phyloP scores from a whole-genome alignment of 2,113 vertebrate genomes.

The Neofelis nebulosa region DNA sequence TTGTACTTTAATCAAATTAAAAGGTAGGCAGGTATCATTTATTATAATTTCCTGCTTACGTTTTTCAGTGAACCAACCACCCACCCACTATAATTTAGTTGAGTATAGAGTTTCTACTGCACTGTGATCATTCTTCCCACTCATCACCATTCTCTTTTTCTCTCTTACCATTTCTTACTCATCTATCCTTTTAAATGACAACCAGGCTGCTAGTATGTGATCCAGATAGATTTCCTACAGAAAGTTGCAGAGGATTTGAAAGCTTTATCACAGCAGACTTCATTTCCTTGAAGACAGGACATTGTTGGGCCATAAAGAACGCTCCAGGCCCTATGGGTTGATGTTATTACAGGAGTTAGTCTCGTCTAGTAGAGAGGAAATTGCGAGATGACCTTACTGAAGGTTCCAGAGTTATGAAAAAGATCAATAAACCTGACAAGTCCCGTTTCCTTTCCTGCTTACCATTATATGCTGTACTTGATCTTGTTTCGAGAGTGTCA shows the following conservation, averaged over 20 bases:
- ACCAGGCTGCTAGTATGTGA: not conserved
- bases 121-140: not conserved
- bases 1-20: not conserved
- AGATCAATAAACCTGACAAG: constrained; percentile 29
- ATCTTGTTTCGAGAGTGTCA: not conserved
- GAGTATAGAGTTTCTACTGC: not conserved
- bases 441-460: not conserved
- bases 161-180: not conserved
- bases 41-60: not conserved
- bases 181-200: not conserved
- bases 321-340: not conserved
- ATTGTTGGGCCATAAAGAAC: not conserved
- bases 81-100: not conserved
- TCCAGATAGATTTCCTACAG: not conserved
- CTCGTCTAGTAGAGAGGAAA: not conserved
- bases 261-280: not conserved
- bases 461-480: not conserved
- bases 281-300: not conserved
- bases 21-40: not conserved
- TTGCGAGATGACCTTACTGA: not conserved
- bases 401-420: not conserved
- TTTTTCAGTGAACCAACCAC: not conserved
- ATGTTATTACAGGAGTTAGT: not conserved
- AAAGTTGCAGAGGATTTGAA: not conserved
- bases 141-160: not conserved